phyloP scores from a whole-genome alignment of 2,797 vertebrate genomes.

The Sebastes melanostomus region DNA sequence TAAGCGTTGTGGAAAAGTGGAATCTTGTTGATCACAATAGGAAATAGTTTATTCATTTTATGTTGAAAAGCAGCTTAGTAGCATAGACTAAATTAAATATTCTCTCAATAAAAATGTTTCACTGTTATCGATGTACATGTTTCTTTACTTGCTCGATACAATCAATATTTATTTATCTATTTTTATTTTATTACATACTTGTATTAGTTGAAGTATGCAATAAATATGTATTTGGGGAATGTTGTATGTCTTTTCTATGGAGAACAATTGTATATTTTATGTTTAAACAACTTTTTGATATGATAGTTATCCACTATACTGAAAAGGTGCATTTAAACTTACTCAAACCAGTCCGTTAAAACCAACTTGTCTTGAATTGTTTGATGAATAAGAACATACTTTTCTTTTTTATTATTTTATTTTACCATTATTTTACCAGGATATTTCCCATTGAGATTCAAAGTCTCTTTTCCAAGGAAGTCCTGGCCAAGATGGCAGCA shows the following conservation, averaged over 20 bases:
- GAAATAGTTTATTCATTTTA: not conserved
- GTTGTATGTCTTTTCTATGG: not conserved
- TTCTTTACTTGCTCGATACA: not conserved
- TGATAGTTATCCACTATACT: not conserved
- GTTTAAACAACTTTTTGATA: not conserved
- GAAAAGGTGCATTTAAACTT: not conserved
- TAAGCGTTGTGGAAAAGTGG: not conserved
- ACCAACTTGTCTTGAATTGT: not conserved
- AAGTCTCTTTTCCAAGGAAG: not conserved
- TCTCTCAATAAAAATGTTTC: not conserved
- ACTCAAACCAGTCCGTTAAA: not conserved
- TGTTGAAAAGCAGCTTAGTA: not conserved
- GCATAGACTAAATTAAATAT: not conserved
- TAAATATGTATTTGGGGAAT: conserved; percentile 25
- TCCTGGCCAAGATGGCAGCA: no score
- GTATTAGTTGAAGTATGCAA: not conserved
- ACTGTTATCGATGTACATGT: not conserved
- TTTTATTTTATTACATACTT: conserved; percentile 12
- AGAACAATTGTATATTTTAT: not conserved
- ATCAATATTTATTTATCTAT: no score
- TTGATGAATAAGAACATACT: not conserved
- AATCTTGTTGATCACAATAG: not conserved
- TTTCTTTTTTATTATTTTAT: not conserved
- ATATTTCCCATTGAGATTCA: not conserved
- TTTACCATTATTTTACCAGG: not conserved